Percentiles rank a stretch among this genome's conserved stretches.
These are phyloP conservation scores for Xestia rhomboidea DNA, from an alignment of 2,888 invertebrate species.

Conservation along the genomic window DNA sequence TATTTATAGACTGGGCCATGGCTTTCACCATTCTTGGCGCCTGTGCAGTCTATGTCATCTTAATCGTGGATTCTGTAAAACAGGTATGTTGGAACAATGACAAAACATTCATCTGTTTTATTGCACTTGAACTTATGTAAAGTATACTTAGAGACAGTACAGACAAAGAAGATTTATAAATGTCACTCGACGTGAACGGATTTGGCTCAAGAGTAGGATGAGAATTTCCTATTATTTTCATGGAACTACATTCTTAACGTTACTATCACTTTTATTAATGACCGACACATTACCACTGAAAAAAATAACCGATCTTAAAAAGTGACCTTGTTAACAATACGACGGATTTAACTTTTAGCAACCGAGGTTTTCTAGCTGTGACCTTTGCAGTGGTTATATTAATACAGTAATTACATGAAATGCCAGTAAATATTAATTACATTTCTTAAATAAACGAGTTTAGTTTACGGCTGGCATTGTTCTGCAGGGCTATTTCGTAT, in stretches of 20 bases:
- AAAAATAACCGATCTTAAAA: slow-evolving; percentile 7
- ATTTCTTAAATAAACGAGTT: neutral
- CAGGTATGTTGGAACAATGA: slow-evolving; percentile 89
- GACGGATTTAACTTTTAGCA: slow-evolving; percentile 12
- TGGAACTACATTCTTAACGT: slow-evolving; percentile 4
- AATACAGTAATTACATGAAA: neutral
- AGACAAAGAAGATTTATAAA: slow-evolving; percentile 12
- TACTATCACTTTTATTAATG: slow-evolving; percentile 11
- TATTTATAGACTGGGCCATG: slow-evolving; percentile 93
- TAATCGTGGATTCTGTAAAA: slow-evolving; percentile 92
- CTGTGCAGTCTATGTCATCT: slow-evolving; percentile 94
- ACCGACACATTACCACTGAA: neutral
- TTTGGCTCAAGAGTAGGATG: neutral
- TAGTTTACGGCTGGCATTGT: neutral
- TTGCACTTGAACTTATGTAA: slow-evolving; percentile 31
- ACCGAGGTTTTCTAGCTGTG: neutral
- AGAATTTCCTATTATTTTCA: slow-evolving; percentile 20
- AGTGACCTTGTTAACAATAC: slow-evolving; percentile 7
- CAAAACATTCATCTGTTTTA: slow-evolving; percentile 57
- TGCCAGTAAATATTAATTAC: neutral
- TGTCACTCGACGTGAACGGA: slow-evolving; percentile 1
- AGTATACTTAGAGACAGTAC: slow-evolving; percentile 15
- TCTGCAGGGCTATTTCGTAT: too few relatives aligned
- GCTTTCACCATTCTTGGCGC: slow-evolving; percentile 94
- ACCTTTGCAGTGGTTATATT: neutral